Base-by-base conservation (phyloP, 2,888 invertebrate genomes). In the Troides helena region DNA sequence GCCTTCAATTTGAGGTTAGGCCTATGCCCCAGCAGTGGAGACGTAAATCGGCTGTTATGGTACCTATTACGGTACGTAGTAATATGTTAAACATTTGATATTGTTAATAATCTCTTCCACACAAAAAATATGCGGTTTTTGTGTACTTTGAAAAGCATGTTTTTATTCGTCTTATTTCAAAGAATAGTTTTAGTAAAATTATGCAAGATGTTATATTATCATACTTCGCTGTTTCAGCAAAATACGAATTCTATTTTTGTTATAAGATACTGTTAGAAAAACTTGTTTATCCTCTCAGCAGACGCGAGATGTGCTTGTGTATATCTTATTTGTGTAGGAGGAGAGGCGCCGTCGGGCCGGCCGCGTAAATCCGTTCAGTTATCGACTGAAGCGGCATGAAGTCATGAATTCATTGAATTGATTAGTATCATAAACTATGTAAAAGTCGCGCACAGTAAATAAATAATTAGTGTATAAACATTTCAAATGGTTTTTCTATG, bases 311-410 rank as follows among this genome's bases (percentile, higher is more conserved):
- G 18, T 62, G 30, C 43, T 70, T 70, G 58, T n/a, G 57, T 62
- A 59, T 58, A 18, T 50, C 50, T 50, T 39, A 58, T 66, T 66
- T 69, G 30, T 62, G 57, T 66, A 18, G 62, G 62, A 62, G 50
- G 50, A 59, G 50, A 58, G 69, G 69, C 69, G 69, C 69, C 69
- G 66, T 58, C 66, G 46, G 36, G 69, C 2, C 69, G 69, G 50
- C 61, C 21, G 30, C 36, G 43, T 61, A 53, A 46, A 61, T 43
- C 60, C 60, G 68, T 43, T 17, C 25, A 46, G 30, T 39, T 36
- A 57, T 57, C 18, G 50, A 61, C 43, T 23, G 12, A 25, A 65
- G 65, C 60, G 56, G 10, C 58, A 36, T 21, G 14, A 17, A 60
- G n/a, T 63, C 43, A 56, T 17, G 63, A 62, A 43, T 62, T 46